phyloP scores from a whole-genome alignment of 2,888 invertebrate genomes.

The Rutpela maculata region DNA sequence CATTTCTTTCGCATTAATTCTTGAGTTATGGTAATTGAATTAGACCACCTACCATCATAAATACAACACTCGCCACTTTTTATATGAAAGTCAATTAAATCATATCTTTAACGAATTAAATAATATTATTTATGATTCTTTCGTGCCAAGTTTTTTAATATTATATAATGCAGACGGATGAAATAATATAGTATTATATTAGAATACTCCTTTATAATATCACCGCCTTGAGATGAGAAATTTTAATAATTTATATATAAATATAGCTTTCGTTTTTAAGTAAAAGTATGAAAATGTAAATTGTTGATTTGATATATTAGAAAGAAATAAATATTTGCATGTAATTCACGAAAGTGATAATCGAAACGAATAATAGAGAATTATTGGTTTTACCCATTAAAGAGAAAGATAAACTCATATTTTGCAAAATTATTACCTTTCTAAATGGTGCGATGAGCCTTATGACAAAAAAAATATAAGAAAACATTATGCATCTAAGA shows the following conservation, averaged over 20 bases:
- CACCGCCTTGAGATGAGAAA: slow-evolving; percentile 6
- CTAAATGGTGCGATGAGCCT: too few species aligned
- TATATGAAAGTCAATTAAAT: slow-evolving; percentile 7
- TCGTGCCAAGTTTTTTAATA: neutral
- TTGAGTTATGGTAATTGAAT: neutral
- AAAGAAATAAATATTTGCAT: too few species aligned
- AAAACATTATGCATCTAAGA: too few species aligned
- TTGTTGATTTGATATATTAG: neutral
- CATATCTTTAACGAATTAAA: neutral
- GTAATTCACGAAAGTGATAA: too few species aligned
- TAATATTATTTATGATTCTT: neutral
- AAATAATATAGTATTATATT: neutral
- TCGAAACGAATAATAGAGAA: too few species aligned
- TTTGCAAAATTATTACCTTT: too few species aligned
- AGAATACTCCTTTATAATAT: neutral
- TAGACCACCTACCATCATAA: slow-evolving; percentile 8
- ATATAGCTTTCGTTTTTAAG: slow-evolving; percentile 3
- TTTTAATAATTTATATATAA: slow-evolving; percentile 8
- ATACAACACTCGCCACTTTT: neutral
- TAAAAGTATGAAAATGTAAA: slow-evolving; percentile 1
- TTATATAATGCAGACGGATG: neutral
- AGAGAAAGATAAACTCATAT: too few species aligned
- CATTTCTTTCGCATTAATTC: slow-evolving; percentile 2
- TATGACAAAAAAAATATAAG: too few species aligned
- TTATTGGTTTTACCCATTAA: too few species aligned